Evolutionary conservation across 1,140 invertebrate species (phyloP), one percentile per base, ranked within the genome.

Genomic region (Mercenaria mercenaria): DNA sequence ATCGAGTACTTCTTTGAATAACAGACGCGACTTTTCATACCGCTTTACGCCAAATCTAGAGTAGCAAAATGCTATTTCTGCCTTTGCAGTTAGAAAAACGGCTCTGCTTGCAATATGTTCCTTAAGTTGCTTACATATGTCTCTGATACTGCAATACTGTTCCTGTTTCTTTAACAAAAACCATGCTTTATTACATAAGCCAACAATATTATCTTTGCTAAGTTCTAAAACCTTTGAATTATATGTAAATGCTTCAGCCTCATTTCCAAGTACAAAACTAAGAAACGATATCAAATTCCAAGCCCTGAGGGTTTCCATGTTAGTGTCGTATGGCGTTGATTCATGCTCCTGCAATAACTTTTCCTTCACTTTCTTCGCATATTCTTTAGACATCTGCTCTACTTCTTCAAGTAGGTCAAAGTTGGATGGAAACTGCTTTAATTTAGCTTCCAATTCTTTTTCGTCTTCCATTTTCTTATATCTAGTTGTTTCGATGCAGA

Each of bases 281-380:
- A 83, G 39, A 41, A 83, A 67, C 3, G 81, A 83, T 50, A 83
- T 50, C 10, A 83, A 29, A 32, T 83, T 69, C 59, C 59, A 83
- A 23, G 81, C 61, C 39, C 81, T 43, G 2, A 59, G 6, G 18
- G 37, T 69, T 69, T 83, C 81, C 59, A 83, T 64, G 10, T 67
- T 34, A 1, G 81, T 79, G 47, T 72, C 47, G 23, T 37, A 79
- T 4, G 43, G 47, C 11, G 29, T 37, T 0, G 26, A 23, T 4
- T 52, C 47, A 23, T 15, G 15, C 18, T 79, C 76, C 6, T 56
- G 2, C 1, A 34, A 23, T 32, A 52, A 34, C 32, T 79, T 50
- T 0, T 56, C 50, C 26, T 26, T 20, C 2, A 37, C 29, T 37
- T 52, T 50, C 32, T 37, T 15, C 23, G 56, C 4, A 37, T 56